Base-by-base conservation (phyloP, 1,140 invertebrate genomes). In the Apis dorsata region DNA sequence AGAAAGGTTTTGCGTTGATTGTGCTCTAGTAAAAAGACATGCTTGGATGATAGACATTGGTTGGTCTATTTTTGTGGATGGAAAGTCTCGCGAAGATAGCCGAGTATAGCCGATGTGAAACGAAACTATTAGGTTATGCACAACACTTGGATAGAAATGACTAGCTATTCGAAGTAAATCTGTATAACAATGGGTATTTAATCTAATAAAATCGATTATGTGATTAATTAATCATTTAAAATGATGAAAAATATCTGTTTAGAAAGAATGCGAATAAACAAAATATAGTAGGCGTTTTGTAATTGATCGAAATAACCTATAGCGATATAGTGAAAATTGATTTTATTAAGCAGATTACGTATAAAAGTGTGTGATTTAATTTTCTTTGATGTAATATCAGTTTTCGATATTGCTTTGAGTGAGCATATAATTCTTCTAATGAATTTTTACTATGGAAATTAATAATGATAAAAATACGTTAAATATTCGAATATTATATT, bases 81-180 rank as follows among this genome's bases (percentile, higher is more conserved):
- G 78, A 80, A 80, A 80, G 78, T 80, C 75, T 68, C 8, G 28
- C 78, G 70, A 44, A 73, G 69, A 44, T 53, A 51, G 49, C 70
- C 69, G 78, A 80, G 59, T 73, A 62, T 63, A 21, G 1, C 78
- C 69, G 70, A 80, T 15, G 24, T 53, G 53, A 55, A 73, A 73
- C 78, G 78, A 80, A 73, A 80, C 59, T 73, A 79, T 80, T 63
- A 73, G 70, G 69, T 63, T 80, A 51, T 63, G 24, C 53, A 28
- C 55, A 57, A 60, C 21, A 44, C 44, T 24, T 59, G 59, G 24
- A 34, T 21, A 57, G 51, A 57, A 57, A 17, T 53, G 17, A 34
- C 4, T 24, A 21, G 12, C 53, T 19, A n/a, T n/a, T 69, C 21
- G n/a, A 51, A 44, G 34, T 44, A 28, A 51, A 51, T 24, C 9